Conservation (phyloP, 2,113 vertebrate species). For the Nannospalax galili region DNA sequence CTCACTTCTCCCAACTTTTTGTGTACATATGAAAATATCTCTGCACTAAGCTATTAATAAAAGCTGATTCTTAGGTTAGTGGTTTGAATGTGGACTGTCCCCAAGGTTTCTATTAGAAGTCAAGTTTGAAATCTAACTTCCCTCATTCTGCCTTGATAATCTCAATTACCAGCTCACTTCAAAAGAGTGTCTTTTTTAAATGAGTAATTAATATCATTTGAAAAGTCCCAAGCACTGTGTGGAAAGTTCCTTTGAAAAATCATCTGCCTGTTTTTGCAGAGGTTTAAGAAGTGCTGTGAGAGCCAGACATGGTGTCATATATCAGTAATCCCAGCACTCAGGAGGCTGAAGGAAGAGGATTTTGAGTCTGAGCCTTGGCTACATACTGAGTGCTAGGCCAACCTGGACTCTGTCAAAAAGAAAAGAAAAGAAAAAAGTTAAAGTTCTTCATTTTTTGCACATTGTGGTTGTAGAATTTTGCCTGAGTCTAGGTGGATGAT, state of each 20-base stretch:
- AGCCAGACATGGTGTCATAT: background rate
- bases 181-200: slow-evolving; percentile 38
- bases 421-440: background rate
- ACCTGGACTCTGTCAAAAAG: background rate
- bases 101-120: slow-evolving; percentile 24
- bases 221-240: background rate
- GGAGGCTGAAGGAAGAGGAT: background rate
- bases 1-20: background rate
- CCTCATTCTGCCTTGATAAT: background rate
- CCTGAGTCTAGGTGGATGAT: background rate
- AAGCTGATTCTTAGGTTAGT: slow-evolving; percentile 7
- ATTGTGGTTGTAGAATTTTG: background rate
- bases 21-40: slow-evolving; percentile 32
- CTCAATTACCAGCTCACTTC: background rate
- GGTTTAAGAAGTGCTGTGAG: background rate
- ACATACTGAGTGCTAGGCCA: background rate
- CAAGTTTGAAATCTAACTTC: slow-evolving; percentile 44
- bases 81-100: background rate
- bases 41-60: slow-evolving; percentile 22
- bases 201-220: slow-evolving; percentile 33
- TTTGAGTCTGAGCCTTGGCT: background rate
- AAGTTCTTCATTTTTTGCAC: background rate
- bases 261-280: background rate
- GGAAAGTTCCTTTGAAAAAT: background rate
- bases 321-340: background rate